These are phyloP conservation scores for Himalopsyche japonica DNA, from an alignment of 2,888 invertebrate genomes.

Conservation along the genomic window DNA sequence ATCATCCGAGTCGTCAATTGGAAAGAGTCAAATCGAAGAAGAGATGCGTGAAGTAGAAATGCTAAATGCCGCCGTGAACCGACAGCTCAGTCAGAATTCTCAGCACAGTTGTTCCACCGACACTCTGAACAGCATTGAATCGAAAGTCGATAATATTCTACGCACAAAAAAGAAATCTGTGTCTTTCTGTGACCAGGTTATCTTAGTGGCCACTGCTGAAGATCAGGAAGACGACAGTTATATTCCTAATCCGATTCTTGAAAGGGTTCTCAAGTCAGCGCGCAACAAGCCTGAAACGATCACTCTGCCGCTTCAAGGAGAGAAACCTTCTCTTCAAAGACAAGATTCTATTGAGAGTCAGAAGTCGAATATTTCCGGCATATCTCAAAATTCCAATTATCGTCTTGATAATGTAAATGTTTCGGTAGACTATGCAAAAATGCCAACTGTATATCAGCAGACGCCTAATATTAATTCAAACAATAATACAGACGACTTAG, in stretches of 20 bases:
- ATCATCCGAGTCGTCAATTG: slow-evolving; percentile 43
- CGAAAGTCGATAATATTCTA: slow-evolving; percentile 52
- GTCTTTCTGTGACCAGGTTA: slow-evolving; percentile 93
- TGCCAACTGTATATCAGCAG: slow-evolving; percentile 44
- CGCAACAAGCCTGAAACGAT: slow-evolving; percentile 72
- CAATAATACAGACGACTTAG: slow-evolving; percentile 2
- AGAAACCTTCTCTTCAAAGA: slow-evolving; percentile 55
- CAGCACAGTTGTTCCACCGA: slow-evolving; percentile 55
- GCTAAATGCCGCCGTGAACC: slow-evolving; percentile 58
- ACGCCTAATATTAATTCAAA: slow-evolving; percentile 17
- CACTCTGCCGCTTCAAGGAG: slow-evolving; percentile 56
- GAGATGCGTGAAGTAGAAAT: slow-evolving; percentile 62
- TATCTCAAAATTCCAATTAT: slow-evolving; percentile 53
- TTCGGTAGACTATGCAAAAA: slow-evolving; percentile 52
- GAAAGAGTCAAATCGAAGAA: slow-evolving; percentile 59
- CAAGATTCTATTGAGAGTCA: slow-evolving; percentile 60
- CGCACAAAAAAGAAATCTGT: slow-evolving; percentile 89
- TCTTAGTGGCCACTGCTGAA: slow-evolving; percentile 88
- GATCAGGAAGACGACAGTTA: slow-evolving; percentile 90
- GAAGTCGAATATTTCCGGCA: slow-evolving; percentile 56
- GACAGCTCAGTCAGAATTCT: slow-evolving; percentile 47
- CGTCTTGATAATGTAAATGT: slow-evolving; percentile 46
- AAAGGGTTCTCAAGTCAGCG: slow-evolving; percentile 81
- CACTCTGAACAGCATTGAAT: slow-evolving; percentile 47
- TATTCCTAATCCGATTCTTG: slow-evolving; percentile 88